Evolutionary conservation across 2,113 vertebrate genomes (phyloP), one percentile per base, ranked within the genome.

Genomic region (Columbina picui): DNA sequence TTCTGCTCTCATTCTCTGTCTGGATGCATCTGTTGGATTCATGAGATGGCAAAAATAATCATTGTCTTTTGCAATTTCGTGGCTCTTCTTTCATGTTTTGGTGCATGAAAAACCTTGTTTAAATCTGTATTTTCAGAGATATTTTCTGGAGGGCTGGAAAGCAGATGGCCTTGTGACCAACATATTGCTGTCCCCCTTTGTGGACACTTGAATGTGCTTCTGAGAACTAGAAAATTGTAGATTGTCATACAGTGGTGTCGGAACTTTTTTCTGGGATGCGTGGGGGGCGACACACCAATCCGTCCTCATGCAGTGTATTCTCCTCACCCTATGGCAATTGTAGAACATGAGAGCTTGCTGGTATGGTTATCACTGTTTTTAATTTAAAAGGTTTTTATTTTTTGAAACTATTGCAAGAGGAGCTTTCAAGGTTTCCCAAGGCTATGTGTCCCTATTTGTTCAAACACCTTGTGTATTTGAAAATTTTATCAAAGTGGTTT

Each of bases 241-340:
- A 8, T 81, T 34, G 12, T 45, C n/a, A 22, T 84, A 32, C 19
- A 2, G 3, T 10, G 32, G 14, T 64, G 12, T 76, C 29, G 52
- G 22, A 65, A 32, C 32, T 22, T 45, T 47, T 34, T 53, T 16
- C 7, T 53, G 55, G 32, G 8, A 3, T 5, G 18, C 17, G 15
- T 7, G 47, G 5, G 5, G 1, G 5, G 9, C 7, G 5, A 23
- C 17, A 18, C 2, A 10, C 39, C 17, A 23, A 2, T 34, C 67
- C 4, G 3, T 60, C 27, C 36, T 6, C 7, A 1, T 47, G 43
- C 38, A 32, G 3, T 14, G 22, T 56, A 10, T 63, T 87, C 12
- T 75, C 5, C 0, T 7, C 30, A 32, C 30, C 26, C 39, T 2
- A 1, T 85, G n/a, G 12, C 10, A 30, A 0, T 0, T 75, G 36